These are phyloP conservation scores for Andrena bucephala DNA, from an alignment of 2,888 invertebrate genomes.

Conservation along the genomic window DNA sequence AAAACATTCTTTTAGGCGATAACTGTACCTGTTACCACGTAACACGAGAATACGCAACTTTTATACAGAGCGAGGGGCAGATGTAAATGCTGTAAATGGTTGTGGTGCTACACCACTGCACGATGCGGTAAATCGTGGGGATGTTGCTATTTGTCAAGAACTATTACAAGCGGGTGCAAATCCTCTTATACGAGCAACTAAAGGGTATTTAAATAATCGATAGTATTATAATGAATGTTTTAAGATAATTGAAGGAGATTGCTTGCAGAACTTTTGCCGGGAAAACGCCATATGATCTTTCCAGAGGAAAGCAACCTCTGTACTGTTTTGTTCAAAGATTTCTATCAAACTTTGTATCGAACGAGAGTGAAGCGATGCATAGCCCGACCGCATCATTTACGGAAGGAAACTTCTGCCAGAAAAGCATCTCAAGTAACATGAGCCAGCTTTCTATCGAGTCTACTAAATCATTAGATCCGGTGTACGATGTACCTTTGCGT, in stretches of 20 bases:
- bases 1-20: not conserved
- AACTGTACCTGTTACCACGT: not conserved
- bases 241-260: not conserved
- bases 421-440: conserved; percentile 79
- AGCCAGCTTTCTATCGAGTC: conserved; percentile 82
- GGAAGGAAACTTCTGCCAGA: conserved; percentile 78
- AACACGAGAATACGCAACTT: not conserved
- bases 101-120: conserved; percentile 88
- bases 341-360: conserved; percentile 74
- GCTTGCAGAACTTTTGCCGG: conserved; percentile 80
- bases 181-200: conserved; percentile 85
- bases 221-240: not conserved
- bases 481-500: conserved; percentile 76
- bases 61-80: conserved; percentile 86
- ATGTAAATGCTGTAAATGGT: conserved; percentile 87
- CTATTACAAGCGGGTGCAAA: conserved; percentile 87
- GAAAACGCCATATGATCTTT: conserved; percentile 82
- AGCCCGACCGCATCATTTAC: conserved; percentile 75
- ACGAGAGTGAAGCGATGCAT: conserved; percentile 80
- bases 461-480: conserved; percentile 80
- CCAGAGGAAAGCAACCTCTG: conserved; percentile 77
- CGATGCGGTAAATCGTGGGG: conserved; percentile 87
- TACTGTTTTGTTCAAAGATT: conserved; percentile 78
- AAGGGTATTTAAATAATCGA: conserved; percentile 83
- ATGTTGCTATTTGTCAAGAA: conserved; percentile 86